Evolutionary conservation across 2,888 invertebrate species (phyloP).

Genomic region (Eurois occulta): DNA sequence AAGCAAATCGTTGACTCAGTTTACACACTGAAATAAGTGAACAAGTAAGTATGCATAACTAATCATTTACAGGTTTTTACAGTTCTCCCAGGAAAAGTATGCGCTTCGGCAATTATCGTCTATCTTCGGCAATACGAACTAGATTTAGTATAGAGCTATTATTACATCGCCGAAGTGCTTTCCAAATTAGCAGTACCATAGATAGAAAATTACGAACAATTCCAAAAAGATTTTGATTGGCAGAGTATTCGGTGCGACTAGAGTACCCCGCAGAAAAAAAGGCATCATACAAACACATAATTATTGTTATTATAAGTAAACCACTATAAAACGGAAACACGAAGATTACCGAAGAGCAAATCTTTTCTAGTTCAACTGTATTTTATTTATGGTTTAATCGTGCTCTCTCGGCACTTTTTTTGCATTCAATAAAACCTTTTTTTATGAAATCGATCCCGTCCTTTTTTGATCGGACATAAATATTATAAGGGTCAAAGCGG

Average conservation of each 20-base stretch:
- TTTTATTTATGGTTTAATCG: constrained; percentile 46
- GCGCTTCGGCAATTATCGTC: background rate
- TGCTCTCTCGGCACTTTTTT: constrained; percentile 25
- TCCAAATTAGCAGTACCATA: background rate
- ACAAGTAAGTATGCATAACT: background rate
- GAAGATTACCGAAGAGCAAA: too few species aligned
- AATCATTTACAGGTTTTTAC: background rate
- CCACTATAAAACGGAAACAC: background rate
- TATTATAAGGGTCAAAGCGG: constrained; percentile 43
- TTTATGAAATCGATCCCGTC: constrained; percentile 38
- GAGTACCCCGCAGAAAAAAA: background rate
- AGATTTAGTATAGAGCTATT: background rate
- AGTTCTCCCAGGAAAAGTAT: background rate
- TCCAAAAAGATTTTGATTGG: background rate
- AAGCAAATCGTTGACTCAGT: background rate
- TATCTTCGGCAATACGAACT: background rate
- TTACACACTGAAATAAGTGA: background rate
- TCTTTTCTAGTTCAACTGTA: background rate
- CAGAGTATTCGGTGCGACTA: background rate
- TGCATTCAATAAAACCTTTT: constrained; percentile 54
- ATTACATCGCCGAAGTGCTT: background rate
- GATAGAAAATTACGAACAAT: background rate
- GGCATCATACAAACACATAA: background rate
- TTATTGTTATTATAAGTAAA: background rate
- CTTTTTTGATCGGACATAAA: constrained; percentile 56